Base-by-base conservation (phyloP, 2,113 vertebrate species). In the Pseudolaguvia tuberculata region DNA sequence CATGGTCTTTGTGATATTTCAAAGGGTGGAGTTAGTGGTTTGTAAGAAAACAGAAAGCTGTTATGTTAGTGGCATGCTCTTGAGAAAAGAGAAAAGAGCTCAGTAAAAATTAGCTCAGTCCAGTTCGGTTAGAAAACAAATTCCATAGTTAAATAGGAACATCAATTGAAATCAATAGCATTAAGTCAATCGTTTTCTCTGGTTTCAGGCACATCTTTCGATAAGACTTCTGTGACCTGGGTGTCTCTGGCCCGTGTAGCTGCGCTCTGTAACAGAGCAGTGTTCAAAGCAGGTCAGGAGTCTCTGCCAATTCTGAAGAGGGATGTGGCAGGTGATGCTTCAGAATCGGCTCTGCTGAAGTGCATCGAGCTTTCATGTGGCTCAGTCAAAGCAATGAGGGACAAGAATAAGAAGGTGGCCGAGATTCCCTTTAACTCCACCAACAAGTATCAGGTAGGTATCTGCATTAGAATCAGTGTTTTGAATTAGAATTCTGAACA, bases 401-500 rank as follows among this genome's bases (percentile, higher is more conserved):
- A 96, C 17, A 94, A 92, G 75, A 93, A 93, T 85, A 96, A 95
- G 87, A 96, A 96, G 80, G 93, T 94, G 73, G 93, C 94, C 0
- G 94, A 96, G 87, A 96, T 96, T 70, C 94, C 94, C 17, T 95
- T 96, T 86, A 96, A 96, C 87, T 91, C 90, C 80, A 91, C 91
- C 81, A 91, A 92, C 85, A 89, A 89, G 78, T 90, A 91, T 76
- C 91, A 94, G 92, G 92, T 91, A 31, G 3, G 83, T 9, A n/a
- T 13, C 31, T 23, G 23, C 11, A 11, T 31, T 21, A 25, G 21
- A 7, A 10, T 61, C 12, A 59, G 12, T 45, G 17, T 21, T 29
- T 15, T 21, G 25, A 31, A 31, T 39, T 2, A 23, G 3, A 13
- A 35, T 2, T 35, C 31, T 35, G 31, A 6, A 35, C 1, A 57